These are phyloP conservation scores for Acanthopagrus latus DNA, from an alignment of 2,797 vertebrate genomes.

Conservation along the genomic window DNA sequence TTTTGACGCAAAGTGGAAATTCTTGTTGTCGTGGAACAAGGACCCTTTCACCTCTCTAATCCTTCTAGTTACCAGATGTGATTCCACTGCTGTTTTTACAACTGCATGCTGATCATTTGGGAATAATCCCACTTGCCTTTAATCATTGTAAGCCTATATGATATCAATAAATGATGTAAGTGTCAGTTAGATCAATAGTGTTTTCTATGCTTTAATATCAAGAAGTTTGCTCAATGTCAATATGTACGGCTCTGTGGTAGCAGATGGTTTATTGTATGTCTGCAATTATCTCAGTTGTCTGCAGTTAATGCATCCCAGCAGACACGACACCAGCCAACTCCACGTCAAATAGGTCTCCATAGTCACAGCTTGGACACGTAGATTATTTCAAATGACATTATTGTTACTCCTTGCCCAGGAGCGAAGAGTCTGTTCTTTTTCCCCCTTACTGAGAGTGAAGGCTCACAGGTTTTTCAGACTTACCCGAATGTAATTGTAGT, in stretches of 20 bases:
- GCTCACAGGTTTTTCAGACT: conserved; percentile 20
- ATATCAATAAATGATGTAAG: neutral
- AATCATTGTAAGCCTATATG: neutral
- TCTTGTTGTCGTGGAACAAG: neutral
- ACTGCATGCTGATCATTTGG: conserved; percentile 9
- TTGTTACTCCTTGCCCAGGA: conserved; percentile 38
- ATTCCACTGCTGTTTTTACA: neutral
- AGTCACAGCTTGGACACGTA: conserved; percentile 43
- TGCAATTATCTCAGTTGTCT: conserved; percentile 37
- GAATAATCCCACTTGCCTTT: conserved; percentile 13
- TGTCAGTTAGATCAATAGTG: neutral
- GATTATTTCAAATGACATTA: conserved; percentile 54
- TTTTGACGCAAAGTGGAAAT: conserved; percentile 8
- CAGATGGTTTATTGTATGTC: conserved; percentile 39
- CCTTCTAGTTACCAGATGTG: too few relatives aligned
- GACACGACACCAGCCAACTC: conserved; percentile 21
- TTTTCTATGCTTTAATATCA: neutral
- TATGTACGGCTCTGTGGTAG: conserved; percentile 11
- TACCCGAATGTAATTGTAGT: conserved; percentile 33
- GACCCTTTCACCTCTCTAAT: neutral
- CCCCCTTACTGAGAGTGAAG: conserved; percentile 57
- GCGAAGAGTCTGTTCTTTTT: conserved; percentile 66
- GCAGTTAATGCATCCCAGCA: conserved; percentile 39
- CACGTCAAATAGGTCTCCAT: conserved; percentile 46
- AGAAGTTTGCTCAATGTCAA: conserved; percentile 8